These are phyloP conservation scores for Chromis chromis DNA, from an alignment of 2,797 vertebrate genomes.

Conservation along the genomic window DNA sequence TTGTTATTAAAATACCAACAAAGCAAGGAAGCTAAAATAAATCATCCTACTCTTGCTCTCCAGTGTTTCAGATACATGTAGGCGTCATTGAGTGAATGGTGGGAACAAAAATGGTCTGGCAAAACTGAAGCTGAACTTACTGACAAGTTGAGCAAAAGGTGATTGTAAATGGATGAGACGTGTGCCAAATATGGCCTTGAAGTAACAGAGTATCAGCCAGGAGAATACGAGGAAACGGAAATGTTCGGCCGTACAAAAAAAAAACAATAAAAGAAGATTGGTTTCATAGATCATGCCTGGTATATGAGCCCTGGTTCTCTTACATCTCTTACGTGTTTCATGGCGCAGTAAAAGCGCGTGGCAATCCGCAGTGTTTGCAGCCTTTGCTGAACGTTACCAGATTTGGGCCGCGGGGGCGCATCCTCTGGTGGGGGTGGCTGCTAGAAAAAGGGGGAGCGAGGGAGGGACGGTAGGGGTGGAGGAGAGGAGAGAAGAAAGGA, in stretches of 20 bases:
- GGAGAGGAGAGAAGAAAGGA: slow-evolving; percentile 79
- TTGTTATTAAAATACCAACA: slow-evolving; percentile 4
- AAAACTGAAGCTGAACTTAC: slow-evolving; percentile 42
- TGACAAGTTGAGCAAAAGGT: slow-evolving; percentile 55
- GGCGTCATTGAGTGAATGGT: slow-evolving; percentile 46
- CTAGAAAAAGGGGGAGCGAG: slow-evolving; percentile 77
- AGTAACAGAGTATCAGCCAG: slow-evolving; percentile 55
- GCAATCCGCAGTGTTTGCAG: slow-evolving; percentile 87
- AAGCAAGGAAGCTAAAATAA: not conserved
- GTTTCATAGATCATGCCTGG: slow-evolving; percentile 84
- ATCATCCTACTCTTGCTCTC: slow-evolving; percentile 30
- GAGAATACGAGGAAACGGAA: slow-evolving; percentile 55
- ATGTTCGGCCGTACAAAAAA: slow-evolving; percentile 52
- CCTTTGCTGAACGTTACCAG: slow-evolving; percentile 87
- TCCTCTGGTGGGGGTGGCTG: slow-evolving; percentile 83
- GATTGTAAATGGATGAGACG: slow-evolving; percentile 62
- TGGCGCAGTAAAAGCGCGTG: slow-evolving; percentile 87
- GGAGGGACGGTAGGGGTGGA: slow-evolving; percentile 72
- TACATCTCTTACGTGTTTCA: slow-evolving; percentile 88
- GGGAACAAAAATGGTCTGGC: slow-evolving; percentile 43
- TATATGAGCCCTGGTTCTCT: slow-evolving; percentile 84
- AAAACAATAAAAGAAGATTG: slow-evolving; percentile 55
- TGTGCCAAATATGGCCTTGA: slow-evolving; percentile 51
- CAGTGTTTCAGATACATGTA: slow-evolving; percentile 41
- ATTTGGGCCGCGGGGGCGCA: slow-evolving; percentile 83